Evolutionary conservation across 35 echinoderm and acorn worm genomes (phyloP).

Genomic region (Amphiura filiformis): DNA sequence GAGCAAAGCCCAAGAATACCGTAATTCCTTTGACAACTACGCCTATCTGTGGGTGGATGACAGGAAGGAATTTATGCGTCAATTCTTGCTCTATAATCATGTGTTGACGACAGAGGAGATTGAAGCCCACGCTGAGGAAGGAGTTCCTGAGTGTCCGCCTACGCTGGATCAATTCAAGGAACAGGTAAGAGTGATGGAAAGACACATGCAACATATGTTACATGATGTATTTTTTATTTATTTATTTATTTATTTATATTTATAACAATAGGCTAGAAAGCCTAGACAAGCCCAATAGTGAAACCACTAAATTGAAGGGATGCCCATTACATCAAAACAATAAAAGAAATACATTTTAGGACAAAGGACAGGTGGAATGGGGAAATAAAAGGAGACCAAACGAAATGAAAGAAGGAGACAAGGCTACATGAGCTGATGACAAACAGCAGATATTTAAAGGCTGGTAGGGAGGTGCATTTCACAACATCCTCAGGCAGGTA

Average conservation of each 20-base stretch:
- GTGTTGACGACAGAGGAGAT: conserved; percentile 97
- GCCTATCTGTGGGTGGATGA: conserved; percentile 98
- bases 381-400: no score
- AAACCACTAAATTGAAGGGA: no score
- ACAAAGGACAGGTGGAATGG: no score
- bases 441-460: no score
- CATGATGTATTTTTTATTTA: neutral
- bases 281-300: no score
- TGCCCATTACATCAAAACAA: neutral
- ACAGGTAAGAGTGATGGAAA: conserved; percentile 75
- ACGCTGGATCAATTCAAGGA: conserved; percentile 95
- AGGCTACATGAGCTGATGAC: no score
- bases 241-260: neutral
- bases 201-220: neutral
- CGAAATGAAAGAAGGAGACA: no score
- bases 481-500: no score
- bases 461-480: no score
- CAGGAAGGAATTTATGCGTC: conserved; percentile 97
- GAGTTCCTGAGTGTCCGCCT: conserved; percentile 96
- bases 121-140: conserved; percentile 95
- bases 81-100: conserved; percentile 98
- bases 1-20: conserved; percentile 98
- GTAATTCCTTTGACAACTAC: conserved; percentile 94
- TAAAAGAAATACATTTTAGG: no score
- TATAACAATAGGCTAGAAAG: no score